These are phyloP conservation scores for Patella ulyssiponensis DNA, from an alignment of 2,888 invertebrate genomes.

Conservation along the genomic window DNA sequence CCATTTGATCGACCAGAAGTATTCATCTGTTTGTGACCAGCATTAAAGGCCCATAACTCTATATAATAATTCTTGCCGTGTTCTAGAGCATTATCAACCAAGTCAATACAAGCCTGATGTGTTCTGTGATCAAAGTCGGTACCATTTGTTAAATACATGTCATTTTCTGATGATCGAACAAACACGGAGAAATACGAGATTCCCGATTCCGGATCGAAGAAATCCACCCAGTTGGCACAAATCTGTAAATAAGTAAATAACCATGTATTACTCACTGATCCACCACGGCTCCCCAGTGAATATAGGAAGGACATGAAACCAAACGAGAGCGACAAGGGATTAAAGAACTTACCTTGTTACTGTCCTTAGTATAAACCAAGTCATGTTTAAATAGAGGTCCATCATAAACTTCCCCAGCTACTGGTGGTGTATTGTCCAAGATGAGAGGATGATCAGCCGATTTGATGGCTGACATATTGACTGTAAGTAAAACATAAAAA, in stretches of 20 bases:
- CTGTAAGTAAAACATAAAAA: conserved; percentile 33
- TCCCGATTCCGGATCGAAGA: conserved; percentile 37
- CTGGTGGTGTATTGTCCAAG: conserved; percentile 51
- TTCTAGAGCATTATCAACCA: conserved; percentile 34
- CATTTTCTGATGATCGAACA: not conserved
- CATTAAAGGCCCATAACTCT: conserved; percentile 49
- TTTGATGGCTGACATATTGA: conserved; percentile 49
- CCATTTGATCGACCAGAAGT: conserved; percentile 47
- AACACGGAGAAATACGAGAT: not conserved
- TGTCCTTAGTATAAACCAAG: conserved; percentile 45
- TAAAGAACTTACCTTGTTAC: conserved; percentile 32
- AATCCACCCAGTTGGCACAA: conserved; percentile 33
- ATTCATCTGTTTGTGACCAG: conserved; percentile 48
- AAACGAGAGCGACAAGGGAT: not conserved
- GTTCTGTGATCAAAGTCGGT: conserved; percentile 10
- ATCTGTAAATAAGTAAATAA: conserved; percentile 15
- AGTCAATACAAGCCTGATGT: conserved; percentile 38
- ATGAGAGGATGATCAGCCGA: conserved; percentile 51
- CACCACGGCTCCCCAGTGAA: no score
- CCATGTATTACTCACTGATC: no score
- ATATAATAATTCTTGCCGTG: conserved; percentile 46
- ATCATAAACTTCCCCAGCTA: conserved; percentile 51
- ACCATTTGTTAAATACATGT: not conserved
- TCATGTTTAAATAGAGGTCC: conserved; percentile 43
- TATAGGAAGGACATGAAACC: no score